Percentiles rank a stretch among this genome's conserved stretches.
phyloP scores from a whole-genome alignment of 2,797 vertebrate genomes.

The Crypturellus tataupa region DNA sequence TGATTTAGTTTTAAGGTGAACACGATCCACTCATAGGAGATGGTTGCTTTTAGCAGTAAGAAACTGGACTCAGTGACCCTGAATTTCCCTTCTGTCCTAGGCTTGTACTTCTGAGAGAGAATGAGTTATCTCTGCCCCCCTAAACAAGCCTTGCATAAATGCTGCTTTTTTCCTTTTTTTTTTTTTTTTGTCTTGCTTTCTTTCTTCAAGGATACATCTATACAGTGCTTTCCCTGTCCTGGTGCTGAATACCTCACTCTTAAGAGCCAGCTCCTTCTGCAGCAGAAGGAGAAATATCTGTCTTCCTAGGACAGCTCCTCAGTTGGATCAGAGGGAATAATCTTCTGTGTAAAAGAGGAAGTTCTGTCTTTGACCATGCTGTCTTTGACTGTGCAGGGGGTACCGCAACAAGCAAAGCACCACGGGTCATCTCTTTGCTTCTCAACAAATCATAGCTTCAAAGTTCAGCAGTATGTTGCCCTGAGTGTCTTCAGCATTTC shows the following conservation, averaged over 20 bases:
- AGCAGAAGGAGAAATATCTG: background rate
- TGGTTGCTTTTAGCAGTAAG: background rate
- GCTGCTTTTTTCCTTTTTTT: background rate
- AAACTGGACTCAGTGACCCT: background rate
- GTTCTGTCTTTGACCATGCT: accelerated
- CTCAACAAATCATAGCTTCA: background rate
- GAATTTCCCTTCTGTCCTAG: background rate
- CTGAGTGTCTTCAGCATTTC: background rate
- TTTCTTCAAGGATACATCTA: background rate
- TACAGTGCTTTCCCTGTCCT: background rate
- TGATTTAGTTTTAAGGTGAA: background rate
- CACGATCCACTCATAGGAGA: background rate
- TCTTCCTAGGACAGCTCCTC: background rate
- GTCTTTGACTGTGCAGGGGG: background rate
- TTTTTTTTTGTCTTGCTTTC: too few relatives aligned
- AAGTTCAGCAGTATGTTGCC: accelerated
- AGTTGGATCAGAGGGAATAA: background rate
- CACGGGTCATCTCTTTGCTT: accelerated
- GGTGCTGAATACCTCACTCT: constrained; percentile 26
- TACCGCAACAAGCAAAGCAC: background rate
- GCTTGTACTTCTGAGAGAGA: accelerated
- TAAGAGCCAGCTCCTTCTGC: background rate
- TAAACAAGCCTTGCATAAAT: accelerated
- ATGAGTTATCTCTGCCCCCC: accelerated
- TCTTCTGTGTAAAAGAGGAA: accelerated